phyloP scores from a whole-genome alignment of 2,888 invertebrate species.

The Toxonevra muliebris region DNA sequence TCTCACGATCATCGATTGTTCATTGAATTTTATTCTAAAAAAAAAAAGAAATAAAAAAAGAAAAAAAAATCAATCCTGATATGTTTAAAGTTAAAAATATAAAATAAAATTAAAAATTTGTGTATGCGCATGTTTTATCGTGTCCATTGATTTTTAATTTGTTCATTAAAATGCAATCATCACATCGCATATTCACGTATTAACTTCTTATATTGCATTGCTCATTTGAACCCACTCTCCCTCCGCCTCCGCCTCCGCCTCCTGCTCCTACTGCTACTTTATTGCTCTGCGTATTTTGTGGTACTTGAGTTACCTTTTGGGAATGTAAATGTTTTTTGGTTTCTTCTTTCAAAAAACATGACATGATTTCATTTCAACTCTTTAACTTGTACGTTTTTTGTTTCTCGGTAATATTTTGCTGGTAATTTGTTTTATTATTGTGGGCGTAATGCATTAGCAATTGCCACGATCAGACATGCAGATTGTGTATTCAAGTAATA shows the following conservation, averaged over 20 bases:
- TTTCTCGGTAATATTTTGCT: not conserved
- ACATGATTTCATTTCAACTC: conserved; percentile 20
- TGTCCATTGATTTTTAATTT: conserved; percentile 59
- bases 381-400: conserved; percentile 18
- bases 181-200: conserved; percentile 40
- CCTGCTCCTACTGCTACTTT: conserved; percentile 9
- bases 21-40: not conserved
- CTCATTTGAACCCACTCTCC: no score
- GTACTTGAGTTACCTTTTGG: not conserved
- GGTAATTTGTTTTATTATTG: not conserved
- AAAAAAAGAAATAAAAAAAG: not conserved
- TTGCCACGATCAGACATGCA: not conserved
- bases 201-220: not conserved
- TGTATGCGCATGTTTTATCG: conserved; percentile 7
- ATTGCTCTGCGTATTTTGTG: conserved; percentile 12
- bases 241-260: conserved; percentile 2
- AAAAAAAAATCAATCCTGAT: not conserved
- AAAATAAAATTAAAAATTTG: not conserved
- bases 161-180: conserved; percentile 62
- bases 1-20: conserved; percentile 61
- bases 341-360: conserved; percentile 7
- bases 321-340: conserved; percentile 19
- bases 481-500: conserved; percentile 1
- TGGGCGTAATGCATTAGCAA: not conserved
- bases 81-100: no score